Evolutionary conservation across 2,113 vertebrate species (phyloP).

Genomic region (Xerus inauris): DNA sequence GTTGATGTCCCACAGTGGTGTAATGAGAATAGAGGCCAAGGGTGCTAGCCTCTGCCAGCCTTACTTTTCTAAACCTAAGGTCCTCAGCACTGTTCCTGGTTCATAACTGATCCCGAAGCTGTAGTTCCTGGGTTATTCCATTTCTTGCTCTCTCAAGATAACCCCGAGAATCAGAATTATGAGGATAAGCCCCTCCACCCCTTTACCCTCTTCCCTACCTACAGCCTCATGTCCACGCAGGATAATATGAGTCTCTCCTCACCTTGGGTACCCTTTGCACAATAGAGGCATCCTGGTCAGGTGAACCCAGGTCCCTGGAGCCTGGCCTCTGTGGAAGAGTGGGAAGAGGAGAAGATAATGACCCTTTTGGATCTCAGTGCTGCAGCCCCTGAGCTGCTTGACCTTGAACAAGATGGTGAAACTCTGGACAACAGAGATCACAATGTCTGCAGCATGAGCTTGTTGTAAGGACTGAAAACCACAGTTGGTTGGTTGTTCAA

Average conservation of each 20-base stretch:
- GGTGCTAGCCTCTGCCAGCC: no score
- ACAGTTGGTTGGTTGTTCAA: neutral
- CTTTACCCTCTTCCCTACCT: neutral
- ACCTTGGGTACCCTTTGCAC: fast-evolving
- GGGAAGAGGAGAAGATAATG: neutral
- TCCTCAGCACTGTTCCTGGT: neutral
- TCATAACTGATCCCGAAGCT: no score
- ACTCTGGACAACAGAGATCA: neutral
- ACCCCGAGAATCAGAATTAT: neutral
- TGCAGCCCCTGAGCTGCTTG: neutral
- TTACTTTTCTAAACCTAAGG: neutral
- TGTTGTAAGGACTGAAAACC: neutral
- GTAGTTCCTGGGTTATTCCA: neutral
- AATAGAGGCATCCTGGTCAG: fast-evolving
- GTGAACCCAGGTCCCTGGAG: neutral
- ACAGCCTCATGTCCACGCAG: neutral
- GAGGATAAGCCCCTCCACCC: fast-evolving
- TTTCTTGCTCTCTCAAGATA: neutral
- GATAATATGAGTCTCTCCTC: neutral
- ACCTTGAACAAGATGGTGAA: neutral
- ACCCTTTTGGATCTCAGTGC: neutral
- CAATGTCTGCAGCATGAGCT: no score
- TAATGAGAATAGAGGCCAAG: neutral
- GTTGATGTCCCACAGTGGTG: neutral
- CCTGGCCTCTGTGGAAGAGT: neutral